Evolutionary conservation across 1,140 invertebrate genomes (phyloP), one percentile per base, ranked within the genome.

Genomic region (Trachymyrmex cornetzi): DNA sequence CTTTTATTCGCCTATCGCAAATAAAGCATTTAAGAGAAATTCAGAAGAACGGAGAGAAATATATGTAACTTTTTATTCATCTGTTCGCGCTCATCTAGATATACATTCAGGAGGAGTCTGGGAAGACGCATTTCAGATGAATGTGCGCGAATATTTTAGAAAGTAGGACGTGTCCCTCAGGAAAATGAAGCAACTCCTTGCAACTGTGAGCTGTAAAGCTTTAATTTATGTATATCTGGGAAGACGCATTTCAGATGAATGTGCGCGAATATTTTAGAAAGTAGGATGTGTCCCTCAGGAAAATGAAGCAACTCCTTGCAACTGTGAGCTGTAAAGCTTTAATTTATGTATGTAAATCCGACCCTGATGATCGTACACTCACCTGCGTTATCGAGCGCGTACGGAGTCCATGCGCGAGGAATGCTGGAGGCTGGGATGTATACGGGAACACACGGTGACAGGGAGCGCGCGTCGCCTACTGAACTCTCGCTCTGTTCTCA

Each of bases 401-500:
- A 50, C 14, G 24, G 19, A 63, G 19, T 87, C 80, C 67, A 84
- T 66, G 50, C 48, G 69, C 48, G 48, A 48, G 71, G 44, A 80
- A 75, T 57, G 24, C 66, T 34, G 38, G 27, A 50, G 30, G 6
- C 34, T 30, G 22, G 69, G 44, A n/a, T 53, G 57, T 48, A 48
- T 16, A 38, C 74, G 27, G 34, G 55, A 72, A 69, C 88, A 63
- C 89, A 85, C 66, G 89, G 57, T 82, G 63, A 64, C 87, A 80
- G 88, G 75, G 89, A 93, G 87, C 87, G 92, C 92, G 88, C 88
- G 67, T 77, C 82, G 88, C 79, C 75, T 72, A 93, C 92, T 93
- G 88, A 93, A 90, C 77, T 72, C 79, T 50, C 87, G 82, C 66
- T 77, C 74, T 44, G 63, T 87, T 74, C 82, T 74, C 88, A 77